Evolutionary conservation across 1,140 invertebrate species (phyloP).

Genomic region (Oedothorax gibbosus): DNA sequence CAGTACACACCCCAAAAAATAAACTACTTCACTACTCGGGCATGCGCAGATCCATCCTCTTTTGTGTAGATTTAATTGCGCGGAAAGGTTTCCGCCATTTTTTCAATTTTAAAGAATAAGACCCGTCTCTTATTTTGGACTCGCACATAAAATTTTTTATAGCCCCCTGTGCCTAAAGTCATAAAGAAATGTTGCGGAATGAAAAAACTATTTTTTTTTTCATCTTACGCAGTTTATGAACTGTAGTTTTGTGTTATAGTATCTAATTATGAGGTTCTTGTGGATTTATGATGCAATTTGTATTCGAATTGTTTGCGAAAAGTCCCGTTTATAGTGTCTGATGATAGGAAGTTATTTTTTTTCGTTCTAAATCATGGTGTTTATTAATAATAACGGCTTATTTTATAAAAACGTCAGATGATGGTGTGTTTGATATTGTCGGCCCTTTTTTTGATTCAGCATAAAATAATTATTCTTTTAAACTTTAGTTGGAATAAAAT

Average conservation of each 20-base stretch:
- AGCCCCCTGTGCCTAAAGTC: slow-evolving; percentile 19
- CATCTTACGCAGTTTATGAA: slow-evolving; percentile 42
- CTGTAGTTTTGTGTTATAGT: slow-evolving; percentile 56
- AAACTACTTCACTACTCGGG: too few species aligned
- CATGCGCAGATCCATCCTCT: not conserved
- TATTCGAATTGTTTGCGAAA: slow-evolving; percentile 51
- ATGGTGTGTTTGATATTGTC: too few species aligned
- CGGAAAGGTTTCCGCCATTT: slow-evolving; percentile 34
- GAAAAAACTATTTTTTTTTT: slow-evolving; percentile 36
- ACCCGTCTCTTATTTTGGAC: slow-evolving; percentile 35
- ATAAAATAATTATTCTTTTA: too few species aligned
- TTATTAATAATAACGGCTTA: slow-evolving; percentile 29
- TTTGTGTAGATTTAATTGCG: slow-evolving; percentile 55
- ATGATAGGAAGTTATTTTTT: slow-evolving; percentile 19
- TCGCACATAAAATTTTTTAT: slow-evolving; percentile 51
- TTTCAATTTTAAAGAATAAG: slow-evolving; percentile 55
- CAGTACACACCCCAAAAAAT: too few species aligned
- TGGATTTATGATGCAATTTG: slow-evolving; percentile 51
- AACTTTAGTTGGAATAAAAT: too few species aligned
- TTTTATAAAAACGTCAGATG: not conserved
- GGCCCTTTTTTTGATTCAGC: too few species aligned
- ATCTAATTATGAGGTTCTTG: slow-evolving; percentile 51
- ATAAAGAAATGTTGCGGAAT: slow-evolving; percentile 20
- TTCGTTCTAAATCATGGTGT: slow-evolving; percentile 1
- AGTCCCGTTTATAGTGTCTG: slow-evolving; percentile 18